Conservation (phyloP, 2,113 vertebrate species). For the Siniperca knerii region DNA sequence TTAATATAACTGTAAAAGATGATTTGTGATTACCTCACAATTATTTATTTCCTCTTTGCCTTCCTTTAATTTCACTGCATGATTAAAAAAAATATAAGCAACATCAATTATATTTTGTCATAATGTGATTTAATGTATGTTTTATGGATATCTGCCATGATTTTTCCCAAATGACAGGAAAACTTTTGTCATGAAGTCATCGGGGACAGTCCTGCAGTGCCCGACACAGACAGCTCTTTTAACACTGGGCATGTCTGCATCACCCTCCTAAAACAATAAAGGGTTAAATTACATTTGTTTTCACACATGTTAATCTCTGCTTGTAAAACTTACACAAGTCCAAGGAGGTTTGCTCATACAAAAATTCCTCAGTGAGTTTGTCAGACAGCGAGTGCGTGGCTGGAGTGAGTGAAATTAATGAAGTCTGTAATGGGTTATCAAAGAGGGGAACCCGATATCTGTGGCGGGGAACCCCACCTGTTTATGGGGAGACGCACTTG, state of each 20-base stretch:
- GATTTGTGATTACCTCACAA: slow-evolving; percentile 10
- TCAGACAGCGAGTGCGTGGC: slow-evolving; percentile 72
- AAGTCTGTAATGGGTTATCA: slow-evolving; percentile 84
- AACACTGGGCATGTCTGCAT: slow-evolving; percentile 48
- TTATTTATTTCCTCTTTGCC: background rate
- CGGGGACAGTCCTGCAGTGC: background rate
- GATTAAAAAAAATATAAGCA: background rate
- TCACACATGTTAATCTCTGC: slow-evolving; percentile 81
- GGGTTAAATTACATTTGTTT: slow-evolving; percentile 80
- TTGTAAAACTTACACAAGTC: slow-evolving; percentile 78
- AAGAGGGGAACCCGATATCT: slow-evolving; percentile 82
- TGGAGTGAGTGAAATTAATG: slow-evolving; percentile 76
- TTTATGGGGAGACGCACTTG: slow-evolving; percentile 71
- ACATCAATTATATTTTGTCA: background rate
- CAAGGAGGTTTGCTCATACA: slow-evolving; percentile 73
- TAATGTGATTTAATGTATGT: background rate
- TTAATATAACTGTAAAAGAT: slow-evolving; percentile 38
- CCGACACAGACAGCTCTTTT: slow-evolving; percentile 30
- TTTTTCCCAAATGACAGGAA: background rate
- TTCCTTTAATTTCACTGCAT: background rate
- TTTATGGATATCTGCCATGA: background rate
- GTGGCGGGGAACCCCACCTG: slow-evolving; percentile 76
- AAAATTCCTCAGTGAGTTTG: slow-evolving; percentile 75
- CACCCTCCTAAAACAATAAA: slow-evolving; percentile 73
- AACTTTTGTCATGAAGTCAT: slow-evolving; percentile 13